Evolutionary conservation across 2,113 vertebrate species (phyloP).

Genomic region (Leucopsar rothschildi): DNA sequence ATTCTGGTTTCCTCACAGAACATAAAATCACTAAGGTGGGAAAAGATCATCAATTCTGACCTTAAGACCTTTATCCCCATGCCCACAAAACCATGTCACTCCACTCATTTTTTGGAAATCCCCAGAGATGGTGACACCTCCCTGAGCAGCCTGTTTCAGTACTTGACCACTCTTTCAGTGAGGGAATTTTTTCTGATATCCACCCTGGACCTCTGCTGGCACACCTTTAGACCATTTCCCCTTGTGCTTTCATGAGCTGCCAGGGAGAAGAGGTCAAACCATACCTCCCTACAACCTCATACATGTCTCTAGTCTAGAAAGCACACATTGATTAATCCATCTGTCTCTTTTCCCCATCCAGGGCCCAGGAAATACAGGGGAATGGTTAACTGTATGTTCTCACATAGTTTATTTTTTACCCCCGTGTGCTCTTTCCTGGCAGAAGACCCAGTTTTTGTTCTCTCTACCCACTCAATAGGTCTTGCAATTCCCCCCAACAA

Average conservation of each 20-base stretch:
- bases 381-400: not conserved
- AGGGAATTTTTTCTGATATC: not conserved
- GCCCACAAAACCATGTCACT: not conserved
- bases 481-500: not conserved
- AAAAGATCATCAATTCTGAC: not conserved
- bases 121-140: not conserved
- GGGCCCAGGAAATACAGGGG: not conserved
- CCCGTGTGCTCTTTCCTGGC: not conserved
- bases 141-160: not conserved
- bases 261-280: not conserved
- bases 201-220: not conserved
- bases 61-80: not conserved
- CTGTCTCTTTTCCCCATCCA: fast-evolving
- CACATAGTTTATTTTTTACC: not conserved
- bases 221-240: not conserved
- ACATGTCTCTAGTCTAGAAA: not conserved
- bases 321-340: not conserved
- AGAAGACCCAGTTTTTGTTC: not conserved
- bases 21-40: not conserved
- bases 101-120: fast-evolving
- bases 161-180: not conserved
- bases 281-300: not conserved
- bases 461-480: not conserved
- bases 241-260: not conserved
- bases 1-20: not conserved